A percentile compares a stretch with the other conserved stretches of the same genome.
phyloP scores from a whole-genome alignment of 2,888 invertebrate genomes.

The Melanophora roralis region DNA sequence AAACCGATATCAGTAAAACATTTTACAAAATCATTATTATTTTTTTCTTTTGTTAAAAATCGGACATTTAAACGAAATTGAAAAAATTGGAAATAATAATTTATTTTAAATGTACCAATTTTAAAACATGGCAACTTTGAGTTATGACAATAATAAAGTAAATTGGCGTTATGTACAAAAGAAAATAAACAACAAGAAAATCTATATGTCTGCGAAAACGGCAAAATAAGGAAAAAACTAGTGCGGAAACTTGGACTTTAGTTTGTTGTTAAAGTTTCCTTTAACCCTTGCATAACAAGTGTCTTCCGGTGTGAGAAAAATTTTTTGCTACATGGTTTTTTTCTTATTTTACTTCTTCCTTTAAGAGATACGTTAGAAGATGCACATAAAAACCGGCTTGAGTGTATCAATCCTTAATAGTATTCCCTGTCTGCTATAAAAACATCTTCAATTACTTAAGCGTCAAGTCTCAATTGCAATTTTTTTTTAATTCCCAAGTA shows the following conservation, averaged over 20 bases:
- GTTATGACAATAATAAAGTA: too few relatives aligned
- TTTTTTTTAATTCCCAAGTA: neutral
- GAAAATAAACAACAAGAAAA: constrained; percentile 23
- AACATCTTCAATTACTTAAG: constrained; percentile 59
- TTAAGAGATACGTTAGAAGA: neutral
- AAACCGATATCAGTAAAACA: too few relatives aligned
- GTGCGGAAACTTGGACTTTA: constrained; percentile 33
- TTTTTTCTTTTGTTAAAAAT: too few relatives aligned
- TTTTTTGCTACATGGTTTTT: neutral
- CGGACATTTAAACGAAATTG: too few relatives aligned
- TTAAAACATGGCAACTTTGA: too few relatives aligned
- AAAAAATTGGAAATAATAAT: too few relatives aligned
- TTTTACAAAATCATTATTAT: too few relatives aligned
- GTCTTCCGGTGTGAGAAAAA: constrained; percentile 33
- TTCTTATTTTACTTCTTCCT: neutral
- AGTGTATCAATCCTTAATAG: constrained; percentile 11
- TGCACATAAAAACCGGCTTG: neutral
- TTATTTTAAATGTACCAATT: too few relatives aligned
- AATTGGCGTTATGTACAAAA: too few relatives aligned
- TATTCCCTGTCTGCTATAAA: constrained; percentile 49
- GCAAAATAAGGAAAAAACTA: neutral
- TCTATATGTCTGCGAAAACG: neutral
- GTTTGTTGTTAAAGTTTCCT: constrained; percentile 46
- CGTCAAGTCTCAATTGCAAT: constrained; percentile 59
- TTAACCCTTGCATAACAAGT: constrained; percentile 43